Conservation (phyloP, 2,797 vertebrate species). For the Pantherophis alleghaniensis region DNA sequence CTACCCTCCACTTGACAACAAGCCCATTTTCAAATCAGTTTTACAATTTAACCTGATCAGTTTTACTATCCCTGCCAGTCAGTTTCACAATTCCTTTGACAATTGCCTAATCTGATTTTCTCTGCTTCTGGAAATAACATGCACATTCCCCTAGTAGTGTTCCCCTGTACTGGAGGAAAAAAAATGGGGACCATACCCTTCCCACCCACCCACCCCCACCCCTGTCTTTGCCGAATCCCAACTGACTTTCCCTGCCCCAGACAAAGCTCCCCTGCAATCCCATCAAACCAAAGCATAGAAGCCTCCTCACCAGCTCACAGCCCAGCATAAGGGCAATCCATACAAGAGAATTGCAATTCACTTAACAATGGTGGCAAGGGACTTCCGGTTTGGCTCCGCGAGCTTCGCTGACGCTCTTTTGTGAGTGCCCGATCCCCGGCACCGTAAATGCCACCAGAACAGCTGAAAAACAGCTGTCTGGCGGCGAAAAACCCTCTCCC, state of each 20-base stretch:
- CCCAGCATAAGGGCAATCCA: not conserved
- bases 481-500: too few species aligned
- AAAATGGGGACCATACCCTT: not conserved
- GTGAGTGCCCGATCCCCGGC: too few species aligned
- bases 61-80: not conserved
- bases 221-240: too few species aligned
- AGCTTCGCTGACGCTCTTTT: too few species aligned
- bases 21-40: not conserved
- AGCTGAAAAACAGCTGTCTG: too few species aligned
- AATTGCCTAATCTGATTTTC: not conserved
- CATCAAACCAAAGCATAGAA: not conserved
- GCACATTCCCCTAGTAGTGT: not conserved
- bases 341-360: not conserved
- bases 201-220: too few species aligned
- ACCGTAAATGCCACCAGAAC: too few species aligned
- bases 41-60: not conserved
- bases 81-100: not conserved
- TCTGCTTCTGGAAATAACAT: not conserved
- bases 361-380: too few species aligned
- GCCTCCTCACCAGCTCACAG: not conserved
- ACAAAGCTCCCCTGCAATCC: not conserved
- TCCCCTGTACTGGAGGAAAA: not conserved
- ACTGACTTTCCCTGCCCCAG: not conserved
- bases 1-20: not conserved
- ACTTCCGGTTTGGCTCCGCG: too few species aligned